Evolutionary conservation across 2,888 invertebrate genomes (phyloP), one percentile per base, ranked within the genome.

Genomic region (Cantharis nigra): DNA sequence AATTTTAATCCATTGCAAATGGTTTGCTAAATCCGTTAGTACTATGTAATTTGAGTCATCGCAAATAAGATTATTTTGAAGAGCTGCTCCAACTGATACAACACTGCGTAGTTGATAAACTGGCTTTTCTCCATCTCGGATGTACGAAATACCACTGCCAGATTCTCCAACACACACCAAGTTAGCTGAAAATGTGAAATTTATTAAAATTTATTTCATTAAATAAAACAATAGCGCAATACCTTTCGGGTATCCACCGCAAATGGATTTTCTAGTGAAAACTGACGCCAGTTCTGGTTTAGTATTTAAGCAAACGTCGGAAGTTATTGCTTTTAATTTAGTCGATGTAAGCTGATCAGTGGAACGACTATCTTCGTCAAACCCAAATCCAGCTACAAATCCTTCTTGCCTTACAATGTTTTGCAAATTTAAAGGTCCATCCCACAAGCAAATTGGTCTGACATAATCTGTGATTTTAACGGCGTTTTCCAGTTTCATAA

Each of bases 371-470:
- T 89, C 90, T 80, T 91, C 91, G 83, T 92, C 91, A 82, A 90
- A 91, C 23, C 92, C 92, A 83, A 87, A 87, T 14, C 88, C 88
- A 30, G 85, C 85, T n/a, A 87, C 86, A 4, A 84, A 84, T 67
- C 82, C 82, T 18, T 81, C 33, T 70, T 78, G 69, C 16, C 72
- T 70, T 13, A 78, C 64, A 20, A 81, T 63, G 10, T 72, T 30
- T 62, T 69, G 64, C 13, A 70, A 63, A 18, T 77, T 65, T 13
- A 73, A 71, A 13, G 65, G 26, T 11, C 74, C 76, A 2, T 85
- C 86, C 93, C 93, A 93, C 0, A 93, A 87, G 80, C 93, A 93
- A 67, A 90, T 89, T 1, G 92, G 91, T 63, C 90, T 87, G 63
- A 93, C 91, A 80, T 86, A 89, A 4, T 86, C 84, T 63, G 87